A percentile compares a stretch with the other conserved stretches of the same genome.
Evolutionary conservation across 1,140 invertebrate species (phyloP).

Genomic region (Pantala flavescens): DNA sequence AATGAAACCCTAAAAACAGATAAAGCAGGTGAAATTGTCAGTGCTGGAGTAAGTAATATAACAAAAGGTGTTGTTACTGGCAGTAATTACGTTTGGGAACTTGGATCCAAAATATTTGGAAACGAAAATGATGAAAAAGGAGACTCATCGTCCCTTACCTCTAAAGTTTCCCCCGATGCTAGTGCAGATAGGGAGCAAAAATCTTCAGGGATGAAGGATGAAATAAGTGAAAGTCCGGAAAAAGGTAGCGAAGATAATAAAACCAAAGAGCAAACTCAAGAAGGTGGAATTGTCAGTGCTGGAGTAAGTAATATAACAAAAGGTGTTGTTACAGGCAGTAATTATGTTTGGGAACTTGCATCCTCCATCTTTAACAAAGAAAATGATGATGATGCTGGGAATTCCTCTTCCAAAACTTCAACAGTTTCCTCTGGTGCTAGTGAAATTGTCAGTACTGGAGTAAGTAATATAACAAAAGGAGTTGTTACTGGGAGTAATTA

Average conservation of each 20-base stretch:
- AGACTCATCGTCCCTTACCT: too few species aligned
- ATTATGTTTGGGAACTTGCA: background rate
- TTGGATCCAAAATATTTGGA: background rate
- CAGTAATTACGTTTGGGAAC: background rate
- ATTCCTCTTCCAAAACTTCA: background rate
- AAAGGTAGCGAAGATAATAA: background rate
- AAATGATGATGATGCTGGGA: background rate
- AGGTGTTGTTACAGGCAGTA: background rate
- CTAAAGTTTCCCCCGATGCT: background rate
- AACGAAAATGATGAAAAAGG: background rate
- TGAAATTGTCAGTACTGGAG: background rate
- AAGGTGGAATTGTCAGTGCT: background rate
- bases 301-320: background rate
- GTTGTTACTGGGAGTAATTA: background rate
- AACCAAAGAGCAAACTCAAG: background rate
- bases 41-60: background rate
- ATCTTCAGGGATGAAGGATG: background rate
- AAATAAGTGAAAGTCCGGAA: background rate
- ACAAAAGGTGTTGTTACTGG: background rate
- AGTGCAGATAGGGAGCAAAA: background rate
- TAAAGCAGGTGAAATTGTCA: background rate
- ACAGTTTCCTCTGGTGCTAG: background rate
- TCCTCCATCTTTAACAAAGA: background rate
- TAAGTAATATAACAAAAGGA: background rate
- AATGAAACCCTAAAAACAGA: constrained; percentile 28